These are phyloP conservation scores for Pipa parva DNA, from an alignment of 2,113 vertebrate genomes.

Conservation along the genomic window DNA sequence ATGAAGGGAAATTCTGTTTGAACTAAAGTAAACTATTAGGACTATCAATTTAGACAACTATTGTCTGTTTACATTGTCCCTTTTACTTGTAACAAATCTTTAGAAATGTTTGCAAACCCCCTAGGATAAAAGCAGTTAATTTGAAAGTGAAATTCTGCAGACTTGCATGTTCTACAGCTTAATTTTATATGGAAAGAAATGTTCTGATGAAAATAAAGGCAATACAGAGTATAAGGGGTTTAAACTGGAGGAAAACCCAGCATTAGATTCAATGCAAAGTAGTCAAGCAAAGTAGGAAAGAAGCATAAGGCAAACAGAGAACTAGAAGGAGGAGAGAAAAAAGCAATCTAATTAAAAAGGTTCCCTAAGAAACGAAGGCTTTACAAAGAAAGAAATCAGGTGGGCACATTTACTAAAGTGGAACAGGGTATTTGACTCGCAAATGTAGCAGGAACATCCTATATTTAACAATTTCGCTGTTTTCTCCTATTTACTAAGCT, in stretches of 20 bases:
- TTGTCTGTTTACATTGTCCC: constrained; percentile 25
- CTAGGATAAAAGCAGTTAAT: not conserved
- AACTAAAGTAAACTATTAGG: constrained; percentile 29
- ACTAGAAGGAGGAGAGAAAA: too few relatives aligned
- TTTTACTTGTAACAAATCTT: constrained; percentile 9
- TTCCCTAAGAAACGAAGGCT: too few relatives aligned
- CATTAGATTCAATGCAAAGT: not conserved
- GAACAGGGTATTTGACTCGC: too few relatives aligned
- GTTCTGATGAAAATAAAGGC: not conserved
- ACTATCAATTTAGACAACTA: constrained; percentile 13
- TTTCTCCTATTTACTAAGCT: too few relatives aligned
- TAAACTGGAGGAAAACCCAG: not conserved
- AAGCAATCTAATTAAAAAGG: too few relatives aligned
- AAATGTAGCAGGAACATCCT: too few relatives aligned
- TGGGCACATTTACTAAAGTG: too few relatives aligned
- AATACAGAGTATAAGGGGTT: not conserved
- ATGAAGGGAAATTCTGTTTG: constrained; percentile 47
- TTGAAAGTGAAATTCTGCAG: not conserved
- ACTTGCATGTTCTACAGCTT: not conserved
- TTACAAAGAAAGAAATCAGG: too few relatives aligned
- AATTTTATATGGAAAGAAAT: not conserved
- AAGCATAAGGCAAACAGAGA: not conserved
- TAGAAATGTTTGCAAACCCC: not conserved
- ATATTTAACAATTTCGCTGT: too few relatives aligned
- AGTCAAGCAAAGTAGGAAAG: not conserved